phyloP scores from a whole-genome alignment of 2,113 vertebrate genomes.

The Donacobius atricapilla region DNA sequence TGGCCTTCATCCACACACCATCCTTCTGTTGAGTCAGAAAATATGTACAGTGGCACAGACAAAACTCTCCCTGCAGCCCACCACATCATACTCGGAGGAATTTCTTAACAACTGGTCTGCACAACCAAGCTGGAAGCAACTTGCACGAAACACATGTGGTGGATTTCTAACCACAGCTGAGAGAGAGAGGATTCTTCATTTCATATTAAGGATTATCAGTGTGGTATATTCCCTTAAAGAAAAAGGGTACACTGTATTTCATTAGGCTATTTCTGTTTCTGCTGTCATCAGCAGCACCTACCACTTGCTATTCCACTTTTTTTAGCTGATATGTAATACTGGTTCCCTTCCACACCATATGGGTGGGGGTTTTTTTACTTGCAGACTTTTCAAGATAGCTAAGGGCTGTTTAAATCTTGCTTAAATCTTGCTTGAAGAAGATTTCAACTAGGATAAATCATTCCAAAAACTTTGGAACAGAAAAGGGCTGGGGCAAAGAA shows the following conservation, averaged over 20 bases:
- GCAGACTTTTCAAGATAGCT: background rate
- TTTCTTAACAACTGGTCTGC: background rate
- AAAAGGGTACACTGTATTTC: background rate
- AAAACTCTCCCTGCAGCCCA: background rate
- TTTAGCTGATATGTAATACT: background rate
- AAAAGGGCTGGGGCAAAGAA: background rate
- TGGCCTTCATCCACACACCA: background rate
- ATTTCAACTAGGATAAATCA: background rate
- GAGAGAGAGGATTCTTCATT: background rate
- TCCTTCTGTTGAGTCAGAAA: background rate
- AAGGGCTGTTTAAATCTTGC: background rate
- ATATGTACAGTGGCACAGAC: background rate
- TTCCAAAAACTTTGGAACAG: background rate
- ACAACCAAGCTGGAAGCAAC: background rate
- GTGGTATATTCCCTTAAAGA: background rate
- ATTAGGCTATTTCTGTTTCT: background rate
- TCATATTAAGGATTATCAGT: background rate
- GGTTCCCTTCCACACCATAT: background rate
- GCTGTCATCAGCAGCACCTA: background rate
- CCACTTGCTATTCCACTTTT: background rate
- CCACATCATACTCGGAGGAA: background rate
- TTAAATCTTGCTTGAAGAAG: background rate
- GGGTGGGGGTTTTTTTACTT: background rate
- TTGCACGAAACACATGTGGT: background rate
- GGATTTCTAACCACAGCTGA: background rate